Conservation (phyloP, 1,140 invertebrate species). For the Thalassaphorura encarpata region DNA sequence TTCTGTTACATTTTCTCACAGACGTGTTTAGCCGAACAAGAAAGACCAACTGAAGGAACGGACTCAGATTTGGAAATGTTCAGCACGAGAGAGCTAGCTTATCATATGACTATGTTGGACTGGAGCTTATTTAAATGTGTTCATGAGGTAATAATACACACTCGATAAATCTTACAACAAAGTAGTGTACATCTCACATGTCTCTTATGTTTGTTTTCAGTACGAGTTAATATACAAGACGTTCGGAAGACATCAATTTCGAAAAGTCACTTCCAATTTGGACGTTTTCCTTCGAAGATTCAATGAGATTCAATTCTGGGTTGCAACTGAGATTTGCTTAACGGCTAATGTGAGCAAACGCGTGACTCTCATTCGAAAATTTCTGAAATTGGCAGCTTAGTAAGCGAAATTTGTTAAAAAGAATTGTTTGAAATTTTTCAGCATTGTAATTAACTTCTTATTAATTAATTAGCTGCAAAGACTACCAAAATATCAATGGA, state of each 20-base stretch:
- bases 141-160: constrained; percentile 51
- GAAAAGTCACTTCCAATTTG: constrained; percentile 63
- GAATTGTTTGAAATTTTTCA: background rate
- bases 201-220: constrained; percentile 36
- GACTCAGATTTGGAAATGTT: constrained; percentile 60
- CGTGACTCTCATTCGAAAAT: constrained; percentile 64
- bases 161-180: background rate
- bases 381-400: constrained; percentile 77
- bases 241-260: constrained; percentile 67
- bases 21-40: constrained; percentile 67
- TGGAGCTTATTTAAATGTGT: constrained; percentile 74
- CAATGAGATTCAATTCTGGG: constrained; percentile 80
- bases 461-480: constrained; percentile 70
- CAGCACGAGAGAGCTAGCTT: constrained; percentile 69
- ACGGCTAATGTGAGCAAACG: constrained; percentile 60
- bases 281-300: constrained; percentile 70
- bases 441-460: no score
- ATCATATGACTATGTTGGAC: constrained; percentile 68
- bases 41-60: constrained; percentile 57
- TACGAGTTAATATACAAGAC: constrained; percentile 75
- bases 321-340: constrained; percentile 65
- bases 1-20: constrained; percentile 39
- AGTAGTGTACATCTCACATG: background rate
- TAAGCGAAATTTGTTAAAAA: constrained; percentile 44
- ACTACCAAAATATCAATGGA: constrained; percentile 71